Evolutionary conservation across 2,797 vertebrate genomes (phyloP).

Genomic region (Bufotes viridis): DNA sequence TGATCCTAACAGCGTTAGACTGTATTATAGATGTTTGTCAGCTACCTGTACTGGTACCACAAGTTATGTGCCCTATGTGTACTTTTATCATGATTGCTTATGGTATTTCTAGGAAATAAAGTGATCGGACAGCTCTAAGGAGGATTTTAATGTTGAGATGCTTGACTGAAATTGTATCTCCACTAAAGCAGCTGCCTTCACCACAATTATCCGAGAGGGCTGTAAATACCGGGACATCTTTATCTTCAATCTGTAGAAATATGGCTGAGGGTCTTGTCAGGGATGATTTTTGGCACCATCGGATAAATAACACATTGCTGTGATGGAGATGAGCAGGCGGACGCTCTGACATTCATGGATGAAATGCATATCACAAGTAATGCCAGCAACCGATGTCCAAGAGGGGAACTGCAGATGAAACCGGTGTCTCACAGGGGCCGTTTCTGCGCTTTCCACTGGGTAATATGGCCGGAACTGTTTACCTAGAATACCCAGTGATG

Average conservation of each 20-base stretch:
- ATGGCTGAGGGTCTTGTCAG: not conserved
- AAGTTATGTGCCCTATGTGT: too few species aligned
- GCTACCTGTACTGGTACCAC: too few species aligned
- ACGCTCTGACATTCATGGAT: slow-evolving; percentile 28
- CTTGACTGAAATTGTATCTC: too few species aligned
- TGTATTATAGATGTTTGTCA: too few species aligned
- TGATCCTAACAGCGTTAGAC: too few species aligned
- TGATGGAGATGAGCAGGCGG: not conserved
- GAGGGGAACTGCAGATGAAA: not conserved
- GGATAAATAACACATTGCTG: slow-evolving; percentile 25
- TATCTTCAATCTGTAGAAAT: not conserved
- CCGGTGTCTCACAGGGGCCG: not conserved
- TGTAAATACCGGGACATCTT: not conserved
- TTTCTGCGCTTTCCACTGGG: not conserved
- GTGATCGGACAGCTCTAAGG: too few species aligned
- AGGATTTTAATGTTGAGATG: too few species aligned
- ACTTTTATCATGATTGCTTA: too few species aligned
- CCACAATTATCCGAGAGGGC: not conserved
- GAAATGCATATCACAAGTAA: slow-evolving; percentile 41
- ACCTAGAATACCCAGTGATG: not conserved
- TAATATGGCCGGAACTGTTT: not conserved
- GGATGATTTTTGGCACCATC: not conserved
- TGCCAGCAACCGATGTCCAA: not conserved
- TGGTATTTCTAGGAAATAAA: too few species aligned
- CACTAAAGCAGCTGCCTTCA: not conserved